Evolutionary conservation across 1,140 invertebrate species (phyloP).

Genomic region (Macrobrachium rosenbergii): DNA sequence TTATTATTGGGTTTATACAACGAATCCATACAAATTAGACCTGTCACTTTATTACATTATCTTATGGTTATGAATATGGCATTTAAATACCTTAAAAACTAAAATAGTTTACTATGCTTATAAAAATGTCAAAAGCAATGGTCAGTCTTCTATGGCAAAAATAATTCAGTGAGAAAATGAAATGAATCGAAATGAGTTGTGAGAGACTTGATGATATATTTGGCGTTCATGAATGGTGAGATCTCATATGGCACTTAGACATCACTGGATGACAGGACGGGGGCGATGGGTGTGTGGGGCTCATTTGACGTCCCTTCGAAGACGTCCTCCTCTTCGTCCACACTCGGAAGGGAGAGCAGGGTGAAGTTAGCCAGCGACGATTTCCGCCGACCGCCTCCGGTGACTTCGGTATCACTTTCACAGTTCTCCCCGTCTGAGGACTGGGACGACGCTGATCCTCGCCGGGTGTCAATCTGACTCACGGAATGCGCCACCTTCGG

Average conservation of each 20-base stretch:
- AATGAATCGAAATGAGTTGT: background rate
- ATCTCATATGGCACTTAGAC: background rate
- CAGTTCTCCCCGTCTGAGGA: slow-evolving; percentile 51
- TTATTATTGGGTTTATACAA: too few relatives aligned
- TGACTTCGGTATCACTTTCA: slow-evolving; percentile 41
- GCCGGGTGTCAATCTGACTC: slow-evolving; percentile 58
- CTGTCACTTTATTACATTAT: too few relatives aligned
- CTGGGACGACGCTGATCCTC: slow-evolving; percentile 48
- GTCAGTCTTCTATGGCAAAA: too few relatives aligned
- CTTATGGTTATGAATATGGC: too few relatives aligned
- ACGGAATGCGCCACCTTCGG: slow-evolving; percentile 54
- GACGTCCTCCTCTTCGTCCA: slow-evolving; percentile 62
- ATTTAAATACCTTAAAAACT: too few relatives aligned
- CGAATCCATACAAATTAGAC: too few relatives aligned
- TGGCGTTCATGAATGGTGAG: too few relatives aligned
- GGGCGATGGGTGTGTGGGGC: background rate
- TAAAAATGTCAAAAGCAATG: too few relatives aligned
- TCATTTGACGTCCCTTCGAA: background rate
- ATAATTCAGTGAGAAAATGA: too few relatives aligned
- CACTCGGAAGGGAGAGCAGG: slow-evolving; percentile 53
- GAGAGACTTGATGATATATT: background rate
- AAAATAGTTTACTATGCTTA: too few relatives aligned
- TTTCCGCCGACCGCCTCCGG: slow-evolving; percentile 33
- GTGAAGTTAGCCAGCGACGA: slow-evolving; percentile 47
- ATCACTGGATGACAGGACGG: background rate